Base-by-base conservation (phyloP, 2,797 vertebrate species). In the Phrynocephalus forsythii region DNA sequence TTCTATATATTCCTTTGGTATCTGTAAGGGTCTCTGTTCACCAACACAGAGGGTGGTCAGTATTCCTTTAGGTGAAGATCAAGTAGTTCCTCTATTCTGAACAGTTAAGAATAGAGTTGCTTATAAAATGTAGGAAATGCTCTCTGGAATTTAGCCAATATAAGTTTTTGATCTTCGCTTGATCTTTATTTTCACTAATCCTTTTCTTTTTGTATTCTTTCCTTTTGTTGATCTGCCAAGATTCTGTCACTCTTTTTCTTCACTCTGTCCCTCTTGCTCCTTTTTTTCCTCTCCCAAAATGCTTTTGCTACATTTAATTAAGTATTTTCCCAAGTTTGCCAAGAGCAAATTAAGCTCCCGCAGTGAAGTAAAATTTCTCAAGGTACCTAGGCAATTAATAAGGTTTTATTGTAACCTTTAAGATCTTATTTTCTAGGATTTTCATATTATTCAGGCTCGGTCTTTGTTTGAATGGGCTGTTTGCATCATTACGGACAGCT, bases 111-210 rank as follows among this genome's bases (percentile, higher is more conserved):
- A 97, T 96, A 96, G 96, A 91, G 22, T 92, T 94, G 94, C 94
- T 95, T 95, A 92, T 95, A 94, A 96, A 96, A 95, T 92, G 91
- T 96, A 96, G 94, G 95, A 95, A 96, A 94, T 96, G 95, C 95
- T 96, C 96, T 94, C 95, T 97, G 96, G 95, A 83, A 76, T 86
- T 83, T 87, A 91, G 95, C 96, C 96, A 97, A 92, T 93, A 91
- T 95, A 95, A 75, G 83, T 95, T 97, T 96, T 95, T 96, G 92
- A 96, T 97, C 94, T 94, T 94, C 94, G 95, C 95, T 96, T 96
- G 95, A 96, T 97, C 97, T 97, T 96, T 94, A 93, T 96, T 96
- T 97, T 95, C 92, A 94, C 96, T 96, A 97, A 96, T 97, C 95
- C 96, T 95, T 96, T 94, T 96, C 95, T 96, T 95, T 97, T 96